phyloP scores from a whole-genome alignment of 2,113 vertebrate species.

The Chiloscyllium plagiosum region DNA sequence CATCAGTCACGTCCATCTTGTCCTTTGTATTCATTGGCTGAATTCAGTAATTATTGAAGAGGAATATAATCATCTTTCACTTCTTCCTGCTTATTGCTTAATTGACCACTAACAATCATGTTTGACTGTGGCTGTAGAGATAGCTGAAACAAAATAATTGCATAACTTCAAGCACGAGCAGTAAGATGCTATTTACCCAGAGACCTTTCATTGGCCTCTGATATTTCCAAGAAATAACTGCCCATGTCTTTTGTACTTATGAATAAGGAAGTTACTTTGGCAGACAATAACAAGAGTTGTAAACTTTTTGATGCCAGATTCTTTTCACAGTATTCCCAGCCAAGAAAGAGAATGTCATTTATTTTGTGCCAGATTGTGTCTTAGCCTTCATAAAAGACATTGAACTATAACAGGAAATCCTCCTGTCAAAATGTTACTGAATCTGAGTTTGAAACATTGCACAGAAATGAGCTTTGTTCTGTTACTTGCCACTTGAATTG shows the following conservation, averaged over 20 bases:
- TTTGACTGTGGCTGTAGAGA: background rate
- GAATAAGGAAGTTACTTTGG: background rate
- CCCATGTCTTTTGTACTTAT: background rate
- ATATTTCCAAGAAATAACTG: background rate
- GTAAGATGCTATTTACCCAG: background rate
- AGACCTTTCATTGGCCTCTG: background rate
- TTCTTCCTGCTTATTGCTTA: background rate
- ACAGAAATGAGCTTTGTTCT: background rate
- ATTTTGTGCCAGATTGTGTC: background rate
- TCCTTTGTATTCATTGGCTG: background rate
- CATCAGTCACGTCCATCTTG: background rate
- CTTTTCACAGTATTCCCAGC: background rate
- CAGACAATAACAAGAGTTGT: background rate
- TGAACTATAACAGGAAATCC: slow-evolving; percentile 27
- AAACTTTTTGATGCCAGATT: background rate
- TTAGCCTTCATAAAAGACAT: no score
- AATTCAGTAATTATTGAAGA: background rate
- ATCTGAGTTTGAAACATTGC: background rate
- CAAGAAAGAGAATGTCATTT: background rate
- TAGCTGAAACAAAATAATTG: background rate
- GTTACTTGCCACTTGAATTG: background rate
- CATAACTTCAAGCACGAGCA: no score
- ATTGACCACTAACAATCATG: background rate
- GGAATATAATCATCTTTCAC: no score
- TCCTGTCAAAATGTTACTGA: slow-evolving; percentile 25